Conservation (phyloP, 2,797 vertebrate genomes). For the Anabas testudineus region DNA sequence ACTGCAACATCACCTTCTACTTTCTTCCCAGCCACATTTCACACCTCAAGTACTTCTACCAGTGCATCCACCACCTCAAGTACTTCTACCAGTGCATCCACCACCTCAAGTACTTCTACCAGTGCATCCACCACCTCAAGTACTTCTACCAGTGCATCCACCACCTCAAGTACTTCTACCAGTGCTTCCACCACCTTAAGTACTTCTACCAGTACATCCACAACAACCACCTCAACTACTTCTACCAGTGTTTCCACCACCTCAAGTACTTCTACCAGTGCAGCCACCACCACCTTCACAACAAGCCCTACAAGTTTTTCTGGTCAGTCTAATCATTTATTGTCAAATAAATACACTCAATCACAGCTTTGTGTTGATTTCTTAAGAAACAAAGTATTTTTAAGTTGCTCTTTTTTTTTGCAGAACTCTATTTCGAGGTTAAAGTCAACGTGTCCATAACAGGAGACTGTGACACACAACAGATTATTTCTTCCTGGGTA, state of each 20-base stretch:
- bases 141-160: background rate
- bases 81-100: background rate
- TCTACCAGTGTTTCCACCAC: background rate
- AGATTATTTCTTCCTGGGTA: conserved; percentile 77
- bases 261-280: background rate
- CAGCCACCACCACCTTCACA: conserved; percentile 7
- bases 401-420: background rate
- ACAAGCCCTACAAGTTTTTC: conserved; percentile 42
- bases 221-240: no score
- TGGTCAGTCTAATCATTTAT: conserved; percentile 36
- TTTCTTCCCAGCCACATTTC: background rate
- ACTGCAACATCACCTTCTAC: conserved; percentile 16
- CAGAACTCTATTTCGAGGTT: conserved; percentile 83
- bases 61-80: background rate
- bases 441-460: conserved; percentile 73
- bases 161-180: background rate
- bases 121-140: background rate
- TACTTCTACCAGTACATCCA: background rate
- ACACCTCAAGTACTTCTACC: background rate
- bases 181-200: background rate
- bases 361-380: background rate
- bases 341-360: background rate
- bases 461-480: conserved; percentile 52
- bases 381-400: background rate
- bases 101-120: background rate